Evolutionary conservation across 2,888 invertebrate species (phyloP).

Genomic region (Chirona hameri): DNA sequence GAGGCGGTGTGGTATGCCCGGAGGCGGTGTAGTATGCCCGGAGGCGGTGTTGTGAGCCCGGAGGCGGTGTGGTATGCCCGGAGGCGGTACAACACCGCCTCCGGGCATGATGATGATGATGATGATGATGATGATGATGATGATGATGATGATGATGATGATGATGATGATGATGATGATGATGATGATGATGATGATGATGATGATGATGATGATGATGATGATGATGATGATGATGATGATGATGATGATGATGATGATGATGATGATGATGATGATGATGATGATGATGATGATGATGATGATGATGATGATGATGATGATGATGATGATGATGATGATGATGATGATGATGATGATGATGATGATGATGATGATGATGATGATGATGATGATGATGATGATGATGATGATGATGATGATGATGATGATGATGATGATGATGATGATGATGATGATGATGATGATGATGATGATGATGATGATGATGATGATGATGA

Average conservation of each 20-base stretch:
- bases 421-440: slow-evolving; percentile 29
- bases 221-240: slow-evolving; percentile 31
- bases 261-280: slow-evolving; percentile 30
- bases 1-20: too few relatives aligned
- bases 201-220: slow-evolving; percentile 27
- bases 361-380: slow-evolving; percentile 24
- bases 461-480: slow-evolving; percentile 31
- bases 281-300: slow-evolving; percentile 30
- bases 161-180: slow-evolving; percentile 30
- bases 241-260: slow-evolving; percentile 29
- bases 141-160: slow-evolving; percentile 24
- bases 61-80: too few relatives aligned
- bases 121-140: slow-evolving; percentile 11
- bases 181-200: slow-evolving; percentile 31
- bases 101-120: not conserved
- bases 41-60: too few relatives aligned
- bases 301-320: slow-evolving; percentile 31
- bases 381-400: slow-evolving; percentile 30
- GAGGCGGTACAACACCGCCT: too few relatives aligned
- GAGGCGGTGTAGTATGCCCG: too few relatives aligned
- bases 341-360: slow-evolving; percentile 31
- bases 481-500: too few relatives aligned
- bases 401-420: slow-evolving; percentile 31
- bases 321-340: slow-evolving; percentile 29
- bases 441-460: slow-evolving; percentile 29